phyloP scores from a whole-genome alignment of 2,888 invertebrate genomes.

The Oeneis ivallda region DNA sequence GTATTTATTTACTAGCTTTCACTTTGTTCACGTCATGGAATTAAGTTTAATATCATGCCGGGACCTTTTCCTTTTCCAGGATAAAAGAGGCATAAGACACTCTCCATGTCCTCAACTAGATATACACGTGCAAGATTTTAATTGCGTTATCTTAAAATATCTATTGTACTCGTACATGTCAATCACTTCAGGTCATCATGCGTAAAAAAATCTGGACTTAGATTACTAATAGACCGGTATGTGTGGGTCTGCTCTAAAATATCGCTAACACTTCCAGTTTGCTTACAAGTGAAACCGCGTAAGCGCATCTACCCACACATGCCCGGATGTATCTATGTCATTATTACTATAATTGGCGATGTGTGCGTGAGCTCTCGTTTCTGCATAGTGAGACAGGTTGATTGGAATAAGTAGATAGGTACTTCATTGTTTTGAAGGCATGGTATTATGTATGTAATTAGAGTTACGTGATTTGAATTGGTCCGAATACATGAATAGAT shows the following conservation, averaged over 20 bases:
- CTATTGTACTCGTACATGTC: too few species aligned
- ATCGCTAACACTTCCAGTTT: slow-evolving; percentile 41
- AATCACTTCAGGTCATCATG: too few species aligned
- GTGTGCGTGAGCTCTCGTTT: slow-evolving; percentile 41
- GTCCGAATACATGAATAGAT: not conserved
- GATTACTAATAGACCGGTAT: not conserved
- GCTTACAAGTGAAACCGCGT: slow-evolving; percentile 40
- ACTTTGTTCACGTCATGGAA: too few species aligned
- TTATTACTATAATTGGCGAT: slow-evolving; percentile 31
- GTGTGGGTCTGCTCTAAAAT: slow-evolving; percentile 20
- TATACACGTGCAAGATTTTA: too few species aligned
- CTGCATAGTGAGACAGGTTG: slow-evolving; percentile 38
- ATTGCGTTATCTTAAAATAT: too few species aligned
- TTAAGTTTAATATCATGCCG: too few species aligned
- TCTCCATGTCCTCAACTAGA: too few species aligned
- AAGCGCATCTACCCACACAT: slow-evolving; percentile 34
- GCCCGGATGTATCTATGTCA: slow-evolving; percentile 28
- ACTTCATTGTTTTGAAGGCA: slow-evolving; percentile 36
- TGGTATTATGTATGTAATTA: slow-evolving; percentile 27
- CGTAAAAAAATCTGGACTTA: not conserved
- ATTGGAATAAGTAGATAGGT: slow-evolving; percentile 28
- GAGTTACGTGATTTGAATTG: slow-evolving; percentile 15
- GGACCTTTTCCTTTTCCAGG: too few species aligned
- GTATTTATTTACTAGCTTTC: too few species aligned
- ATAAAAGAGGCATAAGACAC: too few species aligned